Conservation (phyloP, 2,113 vertebrate species). For the Excalfactoria chinensis region DNA sequence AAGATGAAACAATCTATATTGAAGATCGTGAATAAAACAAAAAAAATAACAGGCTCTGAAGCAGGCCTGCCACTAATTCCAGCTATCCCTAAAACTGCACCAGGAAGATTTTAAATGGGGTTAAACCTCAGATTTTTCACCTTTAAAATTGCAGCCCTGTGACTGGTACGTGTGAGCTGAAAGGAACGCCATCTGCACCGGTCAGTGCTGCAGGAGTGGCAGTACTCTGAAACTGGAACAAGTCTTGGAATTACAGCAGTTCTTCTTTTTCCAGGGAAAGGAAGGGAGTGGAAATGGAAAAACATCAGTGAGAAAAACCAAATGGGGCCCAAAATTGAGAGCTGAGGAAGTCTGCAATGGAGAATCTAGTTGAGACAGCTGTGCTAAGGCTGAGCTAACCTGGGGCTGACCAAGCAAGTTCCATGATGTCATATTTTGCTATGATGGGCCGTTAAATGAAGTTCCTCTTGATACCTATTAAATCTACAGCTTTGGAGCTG, state of each 20-base stretch:
- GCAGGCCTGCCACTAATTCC: background rate
- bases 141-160: background rate
- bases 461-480: constrained; percentile 58
- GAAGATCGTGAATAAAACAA: background rate
- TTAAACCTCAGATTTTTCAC: background rate
- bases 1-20: background rate
- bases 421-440: constrained; percentile 56
- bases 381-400: constrained; percentile 61
- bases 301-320: constrained; percentile 5
- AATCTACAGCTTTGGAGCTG: constrained; percentile 23
- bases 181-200: constrained; percentile 26
- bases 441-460: constrained; percentile 38
- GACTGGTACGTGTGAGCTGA: background rate
- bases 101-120: background rate
- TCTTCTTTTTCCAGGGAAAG: constrained; percentile 33
- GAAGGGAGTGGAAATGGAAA: constrained; percentile 63
- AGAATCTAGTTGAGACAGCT: constrained; percentile 63
- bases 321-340: constrained; percentile 5
- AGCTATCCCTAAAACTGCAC: background rate
- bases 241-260: background rate
- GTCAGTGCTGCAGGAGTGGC: background rate
- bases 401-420: constrained; percentile 42
- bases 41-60: background rate
- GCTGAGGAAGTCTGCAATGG: constrained; percentile 63
- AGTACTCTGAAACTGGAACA: constrained; percentile 36